A percentile compares a stretch with the other conserved stretches of the same genome.
Evolutionary conservation across 2,888 invertebrate genomes (phyloP).

Genomic region (Tromatobia lineatoria): DNA sequence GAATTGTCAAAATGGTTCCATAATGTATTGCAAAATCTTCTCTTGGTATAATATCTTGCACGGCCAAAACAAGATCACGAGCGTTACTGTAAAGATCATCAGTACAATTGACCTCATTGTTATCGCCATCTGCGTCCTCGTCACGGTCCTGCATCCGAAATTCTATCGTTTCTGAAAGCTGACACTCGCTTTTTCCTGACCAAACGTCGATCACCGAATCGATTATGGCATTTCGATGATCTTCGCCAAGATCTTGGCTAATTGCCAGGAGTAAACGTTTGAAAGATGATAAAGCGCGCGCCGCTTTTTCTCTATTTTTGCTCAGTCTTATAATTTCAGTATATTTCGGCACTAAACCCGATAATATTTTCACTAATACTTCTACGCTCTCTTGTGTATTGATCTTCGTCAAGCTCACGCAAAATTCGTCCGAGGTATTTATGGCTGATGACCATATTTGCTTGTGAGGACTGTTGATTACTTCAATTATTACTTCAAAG

Average conservation of each 20-base stretch:
- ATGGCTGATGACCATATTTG: neutral
- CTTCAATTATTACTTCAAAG: slow-evolving; percentile 1
- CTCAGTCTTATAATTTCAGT: neutral
- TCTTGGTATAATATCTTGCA: slow-evolving; percentile 89
- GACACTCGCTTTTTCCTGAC: slow-evolving; percentile 85
- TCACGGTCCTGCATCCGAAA: slow-evolving; percentile 82
- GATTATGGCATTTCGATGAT: slow-evolving; percentile 89
- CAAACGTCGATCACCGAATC: slow-evolving; percentile 89
- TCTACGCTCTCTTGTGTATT: neutral
- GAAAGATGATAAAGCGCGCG: neutral
- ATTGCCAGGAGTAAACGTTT: slow-evolving; percentile 4
- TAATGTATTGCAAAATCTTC: slow-evolving; percentile 90
- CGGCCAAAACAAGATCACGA: slow-evolving; percentile 90
- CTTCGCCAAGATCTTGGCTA: slow-evolving; percentile 84
- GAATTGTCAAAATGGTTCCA: slow-evolving; percentile 88
- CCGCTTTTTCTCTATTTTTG: neutral
- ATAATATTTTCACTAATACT: slow-evolving; percentile 1
- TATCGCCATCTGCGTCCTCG: slow-evolving; percentile 88
- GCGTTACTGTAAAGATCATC: slow-evolving; percentile 91
- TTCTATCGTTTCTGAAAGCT: slow-evolving; percentile 85
- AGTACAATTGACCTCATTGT: slow-evolving; percentile 71
- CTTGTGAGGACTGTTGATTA: neutral
- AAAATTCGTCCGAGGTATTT: neutral
- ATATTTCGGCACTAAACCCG: neutral
- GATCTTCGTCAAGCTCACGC: neutral